phyloP scores from a whole-genome alignment of 2,888 invertebrate genomes.

The Crematogaster levior region DNA sequence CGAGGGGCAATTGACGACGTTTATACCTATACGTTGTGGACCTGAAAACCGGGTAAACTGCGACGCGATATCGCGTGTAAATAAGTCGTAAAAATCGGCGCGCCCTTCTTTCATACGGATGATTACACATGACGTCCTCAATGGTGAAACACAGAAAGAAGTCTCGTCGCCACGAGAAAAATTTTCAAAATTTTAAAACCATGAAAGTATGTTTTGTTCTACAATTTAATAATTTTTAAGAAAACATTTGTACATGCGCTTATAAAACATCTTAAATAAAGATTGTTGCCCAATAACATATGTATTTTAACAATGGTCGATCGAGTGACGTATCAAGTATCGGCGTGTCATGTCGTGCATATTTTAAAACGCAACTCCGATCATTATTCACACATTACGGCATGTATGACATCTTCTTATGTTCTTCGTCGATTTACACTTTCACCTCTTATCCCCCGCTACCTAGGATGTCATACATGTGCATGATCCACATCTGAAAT shows the following conservation, averaged over 20 bases:
- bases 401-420: constrained; percentile 33
- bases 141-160: not conserved
- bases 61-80: constrained; percentile 79
- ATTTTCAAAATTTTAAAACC: not conserved
- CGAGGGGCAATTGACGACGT: constrained; percentile 78
- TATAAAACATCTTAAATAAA: too few species aligned
- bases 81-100: constrained; percentile 75
- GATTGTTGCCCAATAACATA: not conserved
- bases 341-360: not conserved
- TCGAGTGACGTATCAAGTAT: not conserved
- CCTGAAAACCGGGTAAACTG: constrained; percentile 64
- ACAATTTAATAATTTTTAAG: not conserved
- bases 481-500: constrained; percentile 75
- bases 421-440: constrained; percentile 32
- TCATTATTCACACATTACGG: constrained; percentile 31
- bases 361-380: constrained; percentile 11
- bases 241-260: not conserved
- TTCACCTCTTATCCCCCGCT: constrained; percentile 21
- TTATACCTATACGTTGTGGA: constrained; percentile 70
- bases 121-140: constrained; percentile 27
- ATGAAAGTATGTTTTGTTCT: not conserved
- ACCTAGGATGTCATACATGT: constrained; percentile 65
- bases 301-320: not conserved
- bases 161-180: not conserved
- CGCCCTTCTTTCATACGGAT: constrained; percentile 56